A percentile compares a stretch with the other conserved stretches of the same genome.
Evolutionary conservation across 2,113 vertebrate species (phyloP).

Genomic region (Chionodraco myersi): DNA sequence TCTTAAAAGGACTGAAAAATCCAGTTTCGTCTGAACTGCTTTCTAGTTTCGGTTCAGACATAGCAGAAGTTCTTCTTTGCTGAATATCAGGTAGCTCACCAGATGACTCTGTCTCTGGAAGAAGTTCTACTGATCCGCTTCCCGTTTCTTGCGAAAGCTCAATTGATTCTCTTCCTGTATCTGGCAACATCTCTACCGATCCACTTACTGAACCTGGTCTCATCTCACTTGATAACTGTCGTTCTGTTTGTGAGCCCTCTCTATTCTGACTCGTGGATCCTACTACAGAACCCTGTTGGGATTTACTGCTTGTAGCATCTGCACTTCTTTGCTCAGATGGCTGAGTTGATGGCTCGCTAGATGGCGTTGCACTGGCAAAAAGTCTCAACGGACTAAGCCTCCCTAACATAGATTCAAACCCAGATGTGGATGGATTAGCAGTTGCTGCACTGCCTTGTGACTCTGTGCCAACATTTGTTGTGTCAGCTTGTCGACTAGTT

Average conservation of each 20-base stretch:
- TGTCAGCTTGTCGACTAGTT: conserved; percentile 53
- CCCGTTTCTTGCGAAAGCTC: conserved; percentile 64
- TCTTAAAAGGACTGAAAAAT: conserved; percentile 92
- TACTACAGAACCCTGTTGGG: conserved; percentile 50
- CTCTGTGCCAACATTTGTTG: conserved; percentile 32
- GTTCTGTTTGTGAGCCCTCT: conserved; percentile 51
- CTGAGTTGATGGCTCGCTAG: conserved; percentile 71
- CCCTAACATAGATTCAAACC: conserved; percentile 88
- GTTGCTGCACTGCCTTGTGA: conserved; percentile 38
- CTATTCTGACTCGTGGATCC: conserved; percentile 41
- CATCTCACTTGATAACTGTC: conserved; percentile 61
- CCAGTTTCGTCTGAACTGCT: conserved; percentile 74
- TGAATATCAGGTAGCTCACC: conserved; percentile 80
- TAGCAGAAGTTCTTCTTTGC: conserved; percentile 58
- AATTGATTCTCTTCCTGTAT: conserved; percentile 72
- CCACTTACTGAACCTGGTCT: conserved; percentile 71
- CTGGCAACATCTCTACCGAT: conserved; percentile 74
- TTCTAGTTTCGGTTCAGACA: conserved; percentile 71
- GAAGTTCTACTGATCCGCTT: conserved; percentile 79
- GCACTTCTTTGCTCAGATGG: conserved; percentile 60
- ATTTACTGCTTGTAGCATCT: conserved; percentile 57
- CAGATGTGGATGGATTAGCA: conserved; percentile 72
- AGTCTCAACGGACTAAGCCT: conserved; percentile 87
- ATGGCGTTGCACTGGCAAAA: conserved; percentile 78
- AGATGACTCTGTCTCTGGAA: conserved; percentile 83